Base-by-base conservation (phyloP, 2,113 vertebrate genomes). In the Nothocercus nigrocapillus region DNA sequence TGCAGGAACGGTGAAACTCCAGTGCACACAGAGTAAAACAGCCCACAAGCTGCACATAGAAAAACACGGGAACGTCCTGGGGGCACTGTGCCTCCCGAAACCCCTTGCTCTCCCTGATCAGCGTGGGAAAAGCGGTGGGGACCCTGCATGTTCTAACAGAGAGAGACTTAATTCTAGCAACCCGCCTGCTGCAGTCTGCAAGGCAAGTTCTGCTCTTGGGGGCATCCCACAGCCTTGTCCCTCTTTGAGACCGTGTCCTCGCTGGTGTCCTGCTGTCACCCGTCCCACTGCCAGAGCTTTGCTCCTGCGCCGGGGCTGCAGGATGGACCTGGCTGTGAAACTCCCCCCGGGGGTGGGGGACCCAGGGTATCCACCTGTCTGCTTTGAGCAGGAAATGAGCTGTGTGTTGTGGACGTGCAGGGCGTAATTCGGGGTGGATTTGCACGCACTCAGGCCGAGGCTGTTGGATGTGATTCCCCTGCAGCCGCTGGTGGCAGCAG, bases 41-140 rank as follows among this genome's bases (percentile, higher is more conserved):
- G 96, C 94, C 96, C 95, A 92, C 96, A 85, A 5, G 96, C 91
- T 82, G 89, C 96, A 91, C 94, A 24, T 84, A 82, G 13, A 95
- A 77, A 86, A 82, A 85, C 90, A 53, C 91, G 38, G 88, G 94
- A 96, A 97, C 15, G 4, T 90, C 94, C 96, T 2, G 70, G 89
- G 96, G 96, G 91, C 95, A 89, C 92, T 59, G 9, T 92, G 92
- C 88, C 89, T 96, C 72, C 83, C 84, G 81, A 95, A 96, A 93
- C 93, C 95, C 95, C 96, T n/a, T 4, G 77, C 88, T 74, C 83
- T 53, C 75, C 45, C 61, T 1, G 42, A 40, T 66, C 95, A 78
- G 93, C 91, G 95, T 97, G 96, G 96, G 96, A 97, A 97, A 95
- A 75, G 86, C 1, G 1, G 45, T n/a, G 91, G 77, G 90, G 96